Percentiles rank a stretch among this genome's conserved stretches.
Conservation (phyloP, 1,140 invertebrate genomes). For the Oreohelix idahoensis region DNA sequence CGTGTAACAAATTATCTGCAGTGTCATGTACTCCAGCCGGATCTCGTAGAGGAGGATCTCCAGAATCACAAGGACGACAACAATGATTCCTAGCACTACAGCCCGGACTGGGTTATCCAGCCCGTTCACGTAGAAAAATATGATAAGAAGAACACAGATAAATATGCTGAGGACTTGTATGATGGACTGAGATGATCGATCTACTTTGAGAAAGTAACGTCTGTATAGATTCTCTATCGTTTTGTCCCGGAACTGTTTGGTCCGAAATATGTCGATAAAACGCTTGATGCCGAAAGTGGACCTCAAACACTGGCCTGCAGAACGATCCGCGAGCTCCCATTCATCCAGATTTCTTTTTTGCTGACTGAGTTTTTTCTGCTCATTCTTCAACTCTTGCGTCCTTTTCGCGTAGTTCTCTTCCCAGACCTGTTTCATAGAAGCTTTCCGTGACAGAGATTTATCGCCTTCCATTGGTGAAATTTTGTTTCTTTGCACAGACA, state of each 20-base stretch:
- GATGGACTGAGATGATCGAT: constrained; percentile 24
- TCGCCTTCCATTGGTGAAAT: constrained; percentile 27
- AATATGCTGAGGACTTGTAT: constrained; percentile 14
- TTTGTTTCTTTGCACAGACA: background rate
- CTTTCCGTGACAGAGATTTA: background rate
- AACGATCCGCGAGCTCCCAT: background rate
- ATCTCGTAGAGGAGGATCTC: constrained; percentile 18
- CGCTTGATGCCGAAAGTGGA: background rate
- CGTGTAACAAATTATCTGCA: constrained; percentile 5
- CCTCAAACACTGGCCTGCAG: background rate
- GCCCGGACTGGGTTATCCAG: background rate
- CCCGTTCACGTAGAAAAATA: constrained; percentile 24
- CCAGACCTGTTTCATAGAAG: background rate
- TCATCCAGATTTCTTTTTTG: background rate
- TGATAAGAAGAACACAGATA: constrained; percentile 18
- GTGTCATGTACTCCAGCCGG: background rate
- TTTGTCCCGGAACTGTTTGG: constrained; percentile 28
- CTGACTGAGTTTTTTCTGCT: background rate
- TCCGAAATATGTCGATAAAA: background rate
- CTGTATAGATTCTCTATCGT: constrained; percentile 36
- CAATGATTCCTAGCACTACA: constrained; percentile 16
- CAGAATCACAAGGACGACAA: constrained; percentile 8
- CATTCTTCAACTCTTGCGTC: constrained; percentile 4
- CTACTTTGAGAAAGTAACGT: constrained; percentile 35
- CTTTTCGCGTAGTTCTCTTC: constrained; percentile 18